These are phyloP conservation scores for Drosophila nannoptera DNA, from an alignment of 1,140 invertebrate species.

Conservation along the genomic window DNA sequence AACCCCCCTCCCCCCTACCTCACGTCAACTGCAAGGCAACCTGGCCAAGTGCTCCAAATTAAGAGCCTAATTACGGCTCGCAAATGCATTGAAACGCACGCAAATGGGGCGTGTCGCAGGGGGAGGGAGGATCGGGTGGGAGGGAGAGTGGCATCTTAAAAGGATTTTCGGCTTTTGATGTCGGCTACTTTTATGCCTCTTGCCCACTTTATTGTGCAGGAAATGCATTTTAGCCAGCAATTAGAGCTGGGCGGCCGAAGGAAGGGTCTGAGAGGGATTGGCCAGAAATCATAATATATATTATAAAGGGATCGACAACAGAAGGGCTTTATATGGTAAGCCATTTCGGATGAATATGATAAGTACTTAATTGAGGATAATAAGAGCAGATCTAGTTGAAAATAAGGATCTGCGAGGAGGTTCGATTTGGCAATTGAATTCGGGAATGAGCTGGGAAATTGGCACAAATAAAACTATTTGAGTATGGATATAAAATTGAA, in stretches of 20 bases:
- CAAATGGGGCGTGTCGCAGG: constrained; percentile 14
- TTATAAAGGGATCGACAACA: too few species aligned
- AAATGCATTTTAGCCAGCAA: constrained; percentile 38
- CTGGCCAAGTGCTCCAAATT: constrained; percentile 49
- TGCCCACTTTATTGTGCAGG: constrained; percentile 26
- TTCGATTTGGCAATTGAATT: too few species aligned
- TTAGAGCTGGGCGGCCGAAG: neutral
- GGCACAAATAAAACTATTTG: too few species aligned
- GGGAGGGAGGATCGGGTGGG: constrained; percentile 6
- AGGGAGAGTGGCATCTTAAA: constrained; percentile 57
- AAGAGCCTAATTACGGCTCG: constrained; percentile 67
- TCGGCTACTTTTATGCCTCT: constrained; percentile 27
- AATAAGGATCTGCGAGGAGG: too few species aligned
- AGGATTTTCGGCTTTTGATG: constrained; percentile 71
- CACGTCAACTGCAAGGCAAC: neutral
- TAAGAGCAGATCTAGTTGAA: too few species aligned
- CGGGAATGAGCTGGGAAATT: too few species aligned
- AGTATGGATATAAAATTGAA: too few species aligned
- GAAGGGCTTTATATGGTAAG: too few species aligned
- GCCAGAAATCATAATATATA: too few species aligned
- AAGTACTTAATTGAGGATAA: too few species aligned
- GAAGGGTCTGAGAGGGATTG: too few species aligned
- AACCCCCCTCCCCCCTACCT: neutral
- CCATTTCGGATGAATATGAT: too few species aligned
- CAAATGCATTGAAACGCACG: constrained; percentile 42